Evolutionary conservation across 2,113 vertebrate species (phyloP).

Genomic region (Larimichthys crocea): DNA sequence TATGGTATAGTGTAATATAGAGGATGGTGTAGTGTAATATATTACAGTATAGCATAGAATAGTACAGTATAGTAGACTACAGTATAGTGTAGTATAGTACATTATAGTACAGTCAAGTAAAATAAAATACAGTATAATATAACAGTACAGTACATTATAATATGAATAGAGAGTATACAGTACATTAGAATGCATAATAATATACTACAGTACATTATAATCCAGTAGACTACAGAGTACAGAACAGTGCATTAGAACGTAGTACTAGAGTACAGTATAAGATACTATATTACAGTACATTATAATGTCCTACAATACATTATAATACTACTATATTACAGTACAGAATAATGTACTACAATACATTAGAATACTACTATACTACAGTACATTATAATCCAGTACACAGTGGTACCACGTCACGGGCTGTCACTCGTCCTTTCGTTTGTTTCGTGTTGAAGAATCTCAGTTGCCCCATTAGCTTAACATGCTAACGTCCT

Average conservation of each 20-base stretch:
- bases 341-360: too few relatives aligned
- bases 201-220: neutral
- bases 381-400: neutral
- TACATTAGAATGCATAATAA: neutral
- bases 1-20: neutral
- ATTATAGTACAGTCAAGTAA: neutral
- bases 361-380: neutral
- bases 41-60: neutral
- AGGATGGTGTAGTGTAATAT: neutral
- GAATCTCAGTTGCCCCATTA: conserved; percentile 53
- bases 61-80: neutral
- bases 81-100: neutral
- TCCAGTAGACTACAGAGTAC: neutral
- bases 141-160: neutral
- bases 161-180: neutral
- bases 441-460: conserved; percentile 22
- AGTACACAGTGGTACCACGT: too few relatives aligned
- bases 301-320: too few relatives aligned
- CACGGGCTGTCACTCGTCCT: neutral
- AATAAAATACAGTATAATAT: neutral
- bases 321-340: rapidly evolving
- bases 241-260: neutral
- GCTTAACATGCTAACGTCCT: conserved; percentile 60
- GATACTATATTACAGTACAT: neutral
- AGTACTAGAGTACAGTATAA: neutral